Evolutionary conservation across 2,888 invertebrate species (phyloP), one percentile per base, ranked within the genome.

Genomic region (Hipparchia semele): DNA sequence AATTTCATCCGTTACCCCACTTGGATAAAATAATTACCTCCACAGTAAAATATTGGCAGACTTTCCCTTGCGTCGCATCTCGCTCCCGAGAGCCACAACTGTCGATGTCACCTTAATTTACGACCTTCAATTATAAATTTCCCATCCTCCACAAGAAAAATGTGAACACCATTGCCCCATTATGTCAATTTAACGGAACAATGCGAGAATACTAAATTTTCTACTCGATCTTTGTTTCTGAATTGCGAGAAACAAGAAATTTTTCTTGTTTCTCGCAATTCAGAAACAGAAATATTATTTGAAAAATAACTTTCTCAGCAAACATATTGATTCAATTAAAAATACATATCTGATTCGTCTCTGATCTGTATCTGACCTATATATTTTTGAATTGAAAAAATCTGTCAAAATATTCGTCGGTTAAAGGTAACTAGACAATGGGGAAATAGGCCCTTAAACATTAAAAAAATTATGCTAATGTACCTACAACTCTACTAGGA

Each of bases 71-170:
- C 79, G 77, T 73, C 79, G 79, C 80, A 79, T 86, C 84, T 76
- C 78, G 74, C 76, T 65, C 23, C 77, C 78, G 84, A 80, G 82
- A 84, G 91, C 89, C 92, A 89, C 94, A 94, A 94, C 92, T 94
- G 94, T 91, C 92, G 92, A 88, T 94, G 94, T 94, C 94, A 94
- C 94, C 91, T 94, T 94, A 94, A 94, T 94, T 94, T 94, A 94
- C 93, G 92, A 86, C 89, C 88, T 89, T 89, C 93, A 94, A 94
- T 94, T 94, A 94, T 92, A 92, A 94, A 94, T 88, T 92, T 90
- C 84, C 88, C 88, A 90, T 89, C 87, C 83, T 81, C 82, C 76
- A 77, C 77, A 77, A 9, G 13, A 39, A 66, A 56, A 71, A 71
- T 71, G 53, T 67, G 33, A 61, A 67, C 71, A 45, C 53, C 61